phyloP scores from a whole-genome alignment of 92 coral and sea anemone species.

The Phenganax marumi region DNA sequence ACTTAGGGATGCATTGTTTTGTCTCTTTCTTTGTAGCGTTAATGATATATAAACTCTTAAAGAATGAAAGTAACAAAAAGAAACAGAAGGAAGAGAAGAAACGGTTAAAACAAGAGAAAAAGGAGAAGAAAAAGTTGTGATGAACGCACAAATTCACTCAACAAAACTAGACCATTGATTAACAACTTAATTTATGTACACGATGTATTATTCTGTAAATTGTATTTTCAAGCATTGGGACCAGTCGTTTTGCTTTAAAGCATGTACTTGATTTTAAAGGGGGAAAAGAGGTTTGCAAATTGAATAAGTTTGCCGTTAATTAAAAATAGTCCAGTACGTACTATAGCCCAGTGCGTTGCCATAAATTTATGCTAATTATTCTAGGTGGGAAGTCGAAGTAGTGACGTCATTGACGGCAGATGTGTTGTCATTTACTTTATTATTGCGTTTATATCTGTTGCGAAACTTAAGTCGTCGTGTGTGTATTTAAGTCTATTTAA shows the following conservation, averaged over 20 bases:
- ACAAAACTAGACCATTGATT: background rate
- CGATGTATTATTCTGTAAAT: background rate
- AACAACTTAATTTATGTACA: background rate
- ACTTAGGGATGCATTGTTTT: background rate
- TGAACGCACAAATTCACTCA: background rate
- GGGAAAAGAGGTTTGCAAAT: background rate
- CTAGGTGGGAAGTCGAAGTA: too few species aligned
- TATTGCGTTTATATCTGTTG: too few species aligned
- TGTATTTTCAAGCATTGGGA: background rate
- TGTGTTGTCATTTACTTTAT: too few species aligned
- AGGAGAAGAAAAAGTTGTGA: slow-evolving; percentile 64
- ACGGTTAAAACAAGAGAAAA: slow-evolving; percentile 82
- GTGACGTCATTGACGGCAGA: too few species aligned
- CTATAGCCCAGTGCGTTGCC: too few species aligned
- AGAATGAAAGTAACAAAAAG: slow-evolving; percentile 79
- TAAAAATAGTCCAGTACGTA: too few species aligned
- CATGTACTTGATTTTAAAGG: background rate
- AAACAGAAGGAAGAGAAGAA: slow-evolving; percentile 80
- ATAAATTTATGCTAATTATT: too few species aligned
- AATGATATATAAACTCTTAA: slow-evolving; percentile 82
- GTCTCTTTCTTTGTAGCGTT: slow-evolving; percentile 58
- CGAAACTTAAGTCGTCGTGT: too few species aligned
- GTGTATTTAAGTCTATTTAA: too few species aligned
- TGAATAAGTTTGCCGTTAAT: background rate
- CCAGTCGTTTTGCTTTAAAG: background rate